These are phyloP conservation scores for Thereuonema tuberculata DNA, from an alignment of 1,140 invertebrate species.

Conservation along the genomic window DNA sequence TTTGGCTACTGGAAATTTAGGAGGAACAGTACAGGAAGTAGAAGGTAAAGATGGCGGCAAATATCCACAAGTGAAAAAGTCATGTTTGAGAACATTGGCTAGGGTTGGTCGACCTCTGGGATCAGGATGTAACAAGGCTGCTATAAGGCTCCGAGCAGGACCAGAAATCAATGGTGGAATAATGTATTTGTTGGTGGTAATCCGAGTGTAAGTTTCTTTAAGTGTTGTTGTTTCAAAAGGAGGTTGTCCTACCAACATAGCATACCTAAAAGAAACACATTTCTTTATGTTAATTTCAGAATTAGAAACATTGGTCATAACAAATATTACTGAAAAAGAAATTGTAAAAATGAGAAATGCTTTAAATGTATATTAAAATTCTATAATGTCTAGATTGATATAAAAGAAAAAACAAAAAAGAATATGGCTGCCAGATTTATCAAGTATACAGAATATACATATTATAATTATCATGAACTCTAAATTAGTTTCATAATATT, in stretches of 20 bases:
- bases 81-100: slow-evolving; percentile 55
- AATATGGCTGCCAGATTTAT: too few relatives aligned
- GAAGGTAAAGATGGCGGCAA: slow-evolving; percentile 18
- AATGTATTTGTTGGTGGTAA: slow-evolving; percentile 83
- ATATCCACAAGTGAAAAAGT: slow-evolving; percentile 45
- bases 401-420: too few relatives aligned
- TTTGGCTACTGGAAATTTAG: slow-evolving; percentile 14
- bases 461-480: too few relatives aligned
- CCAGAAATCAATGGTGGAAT: slow-evolving; percentile 54
- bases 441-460: too few relatives aligned
- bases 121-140: slow-evolving; percentile 65
- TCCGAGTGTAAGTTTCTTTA: slow-evolving; percentile 79
- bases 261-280: slow-evolving; percentile 55
- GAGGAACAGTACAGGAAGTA: slow-evolving; percentile 18
- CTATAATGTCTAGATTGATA: too few relatives aligned
- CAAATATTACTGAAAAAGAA: too few relatives aligned
- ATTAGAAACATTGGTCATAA: too few relatives aligned
- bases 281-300: too few relatives aligned
- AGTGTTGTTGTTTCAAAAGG: slow-evolving; percentile 84
- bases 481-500: too few relatives aligned
- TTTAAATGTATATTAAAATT: too few relatives aligned
- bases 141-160: slow-evolving; percentile 63
- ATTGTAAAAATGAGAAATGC: too few relatives aligned
- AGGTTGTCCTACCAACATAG: slow-evolving; percentile 81
- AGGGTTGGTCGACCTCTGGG: slow-evolving; percentile 67